Percentiles rank a stretch among this genome's conserved stretches.
phyloP scores from a whole-genome alignment of 2,113 vertebrate genomes.

The Austrofundulus limnaeus region DNA sequence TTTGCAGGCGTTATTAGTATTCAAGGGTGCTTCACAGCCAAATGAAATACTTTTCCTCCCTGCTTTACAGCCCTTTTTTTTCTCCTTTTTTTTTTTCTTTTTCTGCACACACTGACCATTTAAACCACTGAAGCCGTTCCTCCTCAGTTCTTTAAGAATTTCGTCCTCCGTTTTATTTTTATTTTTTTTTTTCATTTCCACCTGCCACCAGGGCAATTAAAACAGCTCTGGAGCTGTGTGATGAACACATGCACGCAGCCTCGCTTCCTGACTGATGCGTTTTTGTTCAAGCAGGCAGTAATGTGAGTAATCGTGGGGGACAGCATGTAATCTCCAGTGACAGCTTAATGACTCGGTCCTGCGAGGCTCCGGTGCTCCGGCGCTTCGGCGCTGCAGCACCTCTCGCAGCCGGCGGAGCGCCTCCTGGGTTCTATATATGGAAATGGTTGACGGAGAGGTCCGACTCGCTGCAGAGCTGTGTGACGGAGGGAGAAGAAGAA shows the following conservation, averaged over 20 bases:
- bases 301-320: slow-evolving; percentile 65
- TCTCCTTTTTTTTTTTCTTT: background rate
- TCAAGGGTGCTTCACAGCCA: slow-evolving; percentile 62
- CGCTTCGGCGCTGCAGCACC: slow-evolving; percentile 55
- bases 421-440: slow-evolving; percentile 70
- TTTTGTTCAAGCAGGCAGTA: slow-evolving; percentile 64
- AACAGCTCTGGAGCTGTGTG: slow-evolving; percentile 26
- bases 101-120: slow-evolving; percentile 39
- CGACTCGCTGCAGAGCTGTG: slow-evolving; percentile 55
- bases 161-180: slow-evolving; percentile 37
- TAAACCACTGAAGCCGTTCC: slow-evolving; percentile 9
- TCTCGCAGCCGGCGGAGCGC: slow-evolving; percentile 42
- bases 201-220: slow-evolving; percentile 57
- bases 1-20: slow-evolving; percentile 72
- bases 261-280: slow-evolving; percentile 49
- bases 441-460: slow-evolving; percentile 62
- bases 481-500: slow-evolving; percentile 50
- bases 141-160: slow-evolving; percentile 11
- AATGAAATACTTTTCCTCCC: slow-evolving; percentile 53
- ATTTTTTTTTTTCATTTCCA: slow-evolving; percentile 24
- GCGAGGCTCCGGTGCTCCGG: slow-evolving; percentile 54
- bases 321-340: slow-evolving; percentile 77
- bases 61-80: slow-evolving; percentile 25
- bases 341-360: slow-evolving; percentile 75
- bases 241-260: slow-evolving; percentile 44